These are phyloP conservation scores for Stenodera caucasica DNA, from an alignment of 2,888 invertebrate species.

Conservation along the genomic window DNA sequence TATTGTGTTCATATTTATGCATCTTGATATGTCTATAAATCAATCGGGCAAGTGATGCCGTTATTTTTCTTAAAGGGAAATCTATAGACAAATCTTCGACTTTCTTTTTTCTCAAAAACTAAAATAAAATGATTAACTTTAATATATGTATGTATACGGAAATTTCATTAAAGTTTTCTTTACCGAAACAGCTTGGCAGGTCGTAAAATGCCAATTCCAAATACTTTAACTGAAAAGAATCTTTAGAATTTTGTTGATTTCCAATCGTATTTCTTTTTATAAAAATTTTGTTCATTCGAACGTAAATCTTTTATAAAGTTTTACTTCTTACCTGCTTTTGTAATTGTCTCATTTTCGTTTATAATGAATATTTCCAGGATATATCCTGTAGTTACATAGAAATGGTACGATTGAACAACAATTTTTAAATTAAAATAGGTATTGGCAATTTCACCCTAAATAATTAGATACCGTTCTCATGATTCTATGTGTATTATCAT, in stretches of 20 bases:
- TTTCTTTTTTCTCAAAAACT: neutral
- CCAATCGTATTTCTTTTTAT: neutral
- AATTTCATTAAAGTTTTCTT: neutral
- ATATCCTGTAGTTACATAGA: neutral
- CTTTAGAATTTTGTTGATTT: neutral
- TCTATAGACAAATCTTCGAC: too few relatives aligned
- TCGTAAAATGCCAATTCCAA: neutral
- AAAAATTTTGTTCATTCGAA: neutral
- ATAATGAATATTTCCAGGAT: neutral
- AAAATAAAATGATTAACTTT: neutral
- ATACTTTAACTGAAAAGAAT: slow-evolving; percentile 1
- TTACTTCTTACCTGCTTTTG: neutral
- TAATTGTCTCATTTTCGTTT: neutral
- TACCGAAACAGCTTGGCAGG: neutral
- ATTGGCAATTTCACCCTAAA: too few relatives aligned
- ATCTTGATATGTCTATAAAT: slow-evolving; percentile 11
- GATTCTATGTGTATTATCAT: neutral
- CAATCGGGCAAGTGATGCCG: neutral
- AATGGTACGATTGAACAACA: neutral
- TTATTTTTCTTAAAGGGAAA: too few relatives aligned
- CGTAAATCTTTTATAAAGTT: neutral
- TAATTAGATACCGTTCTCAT: neutral
- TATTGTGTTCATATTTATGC: slow-evolving; percentile 2
- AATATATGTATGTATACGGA: neutral
- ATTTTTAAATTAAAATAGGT: too few relatives aligned